Conservation (phyloP, 2,113 vertebrate species). For the Bufo bufo region DNA sequence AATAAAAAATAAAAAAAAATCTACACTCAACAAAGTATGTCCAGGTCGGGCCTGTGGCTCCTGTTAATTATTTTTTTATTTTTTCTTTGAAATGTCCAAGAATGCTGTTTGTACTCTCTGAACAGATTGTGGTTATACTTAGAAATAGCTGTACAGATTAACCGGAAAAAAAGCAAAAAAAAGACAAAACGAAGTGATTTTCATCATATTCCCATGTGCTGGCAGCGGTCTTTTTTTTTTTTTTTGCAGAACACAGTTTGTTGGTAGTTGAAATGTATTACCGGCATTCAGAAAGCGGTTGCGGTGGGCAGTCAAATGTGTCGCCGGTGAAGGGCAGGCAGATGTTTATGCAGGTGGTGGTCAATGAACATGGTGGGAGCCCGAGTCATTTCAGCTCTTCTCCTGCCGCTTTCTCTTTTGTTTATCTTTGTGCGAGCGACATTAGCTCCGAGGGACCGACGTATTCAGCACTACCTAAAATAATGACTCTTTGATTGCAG, state of each 20-base stretch:
- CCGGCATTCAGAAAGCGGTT: slow-evolving; percentile 18
- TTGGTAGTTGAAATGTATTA: slow-evolving; percentile 42
- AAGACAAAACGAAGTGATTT: slow-evolving; percentile 42
- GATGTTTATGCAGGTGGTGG: slow-evolving; percentile 58
- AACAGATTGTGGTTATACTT: neutral
- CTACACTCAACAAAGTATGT: neutral
- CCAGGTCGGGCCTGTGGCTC: neutral
- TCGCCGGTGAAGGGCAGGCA: slow-evolving; percentile 49
- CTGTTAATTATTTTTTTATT: neutral
- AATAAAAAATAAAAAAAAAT: too few relatives aligned
- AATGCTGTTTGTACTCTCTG: neutral
- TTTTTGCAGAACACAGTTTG: slow-evolving; percentile 42
- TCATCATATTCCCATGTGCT: slow-evolving; percentile 10
- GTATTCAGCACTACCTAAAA: slow-evolving; percentile 55
- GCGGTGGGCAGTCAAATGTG: slow-evolving; percentile 27
- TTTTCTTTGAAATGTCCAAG: neutral
- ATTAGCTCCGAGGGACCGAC: slow-evolving; percentile 48
- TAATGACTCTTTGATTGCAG: slow-evolving; percentile 59
- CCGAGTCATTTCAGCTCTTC: slow-evolving; percentile 50
- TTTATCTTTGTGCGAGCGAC: slow-evolving; percentile 42
- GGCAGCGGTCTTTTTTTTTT: slow-evolving; percentile 20
- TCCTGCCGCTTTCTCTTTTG: slow-evolving; percentile 52
- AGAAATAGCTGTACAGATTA: slow-evolving; percentile 26
- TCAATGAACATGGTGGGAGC: slow-evolving; percentile 53
- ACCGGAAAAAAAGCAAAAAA: neutral